Evolutionary conservation across 1,140 invertebrate species (phyloP).

Genomic region (Drosophila ambigua): DNA sequence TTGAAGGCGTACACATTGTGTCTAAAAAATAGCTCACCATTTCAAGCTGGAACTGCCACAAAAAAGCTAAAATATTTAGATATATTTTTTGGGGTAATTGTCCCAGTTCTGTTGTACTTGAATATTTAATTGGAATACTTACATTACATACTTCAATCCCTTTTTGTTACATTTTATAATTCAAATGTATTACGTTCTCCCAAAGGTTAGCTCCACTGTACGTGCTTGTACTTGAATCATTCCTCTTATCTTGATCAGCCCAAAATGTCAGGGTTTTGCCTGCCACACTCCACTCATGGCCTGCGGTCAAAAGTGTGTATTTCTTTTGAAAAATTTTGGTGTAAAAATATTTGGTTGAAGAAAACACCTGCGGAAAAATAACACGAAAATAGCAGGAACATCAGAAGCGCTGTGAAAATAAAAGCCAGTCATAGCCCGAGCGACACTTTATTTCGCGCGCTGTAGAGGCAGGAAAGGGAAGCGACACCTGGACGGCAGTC

Average conservation of each 20-base stretch:
- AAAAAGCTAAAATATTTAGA: too few relatives aligned
- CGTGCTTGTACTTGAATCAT: neutral
- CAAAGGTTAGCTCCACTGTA: neutral
- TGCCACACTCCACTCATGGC: slow-evolving; percentile 15
- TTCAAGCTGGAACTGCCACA: too few relatives aligned
- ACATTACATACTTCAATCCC: too few relatives aligned
- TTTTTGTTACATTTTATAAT: too few relatives aligned
- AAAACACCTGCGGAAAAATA: slow-evolving; percentile 18
- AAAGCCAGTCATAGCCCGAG: slow-evolving; percentile 18
- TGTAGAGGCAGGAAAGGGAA: neutral
- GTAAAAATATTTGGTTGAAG: slow-evolving; percentile 52
- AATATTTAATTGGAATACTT: too few relatives aligned
- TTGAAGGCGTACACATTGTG: too few relatives aligned
- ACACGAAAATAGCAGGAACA: slow-evolving; percentile 2
- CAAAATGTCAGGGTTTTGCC: slow-evolving; percentile 38
- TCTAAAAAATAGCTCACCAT: too few relatives aligned
- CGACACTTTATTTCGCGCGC: slow-evolving; percentile 45
- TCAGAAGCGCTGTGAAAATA: slow-evolving; percentile 15
- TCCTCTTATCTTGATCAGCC: slow-evolving; percentile 41
- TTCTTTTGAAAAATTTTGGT: slow-evolving; percentile 41
- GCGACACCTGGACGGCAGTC: slow-evolving; percentile 1
- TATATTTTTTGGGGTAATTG: too few relatives aligned
- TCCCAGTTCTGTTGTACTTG: too few relatives aligned
- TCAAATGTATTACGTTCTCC: too few relatives aligned
- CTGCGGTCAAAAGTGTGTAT: slow-evolving; percentile 41